Conservation (phyloP, 2,888 invertebrate species). For the Trichopria drosophilae region DNA sequence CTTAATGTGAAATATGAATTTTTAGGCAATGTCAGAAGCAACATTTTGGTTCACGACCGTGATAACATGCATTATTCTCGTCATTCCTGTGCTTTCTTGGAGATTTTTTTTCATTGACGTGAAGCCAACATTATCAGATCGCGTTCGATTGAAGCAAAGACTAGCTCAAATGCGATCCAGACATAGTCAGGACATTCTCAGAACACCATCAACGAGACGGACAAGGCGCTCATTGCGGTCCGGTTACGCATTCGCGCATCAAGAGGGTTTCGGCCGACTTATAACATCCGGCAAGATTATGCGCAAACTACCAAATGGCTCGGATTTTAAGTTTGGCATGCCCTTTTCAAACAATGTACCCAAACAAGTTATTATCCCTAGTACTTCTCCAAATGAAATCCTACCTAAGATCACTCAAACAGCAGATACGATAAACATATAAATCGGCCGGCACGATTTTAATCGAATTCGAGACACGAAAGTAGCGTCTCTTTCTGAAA, state of each 20-base stretch:
- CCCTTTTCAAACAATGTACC: constrained; percentile 59
- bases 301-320: constrained; percentile 77
- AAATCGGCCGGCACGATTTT: no score
- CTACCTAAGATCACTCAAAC: no score
- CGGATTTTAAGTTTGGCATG: constrained; percentile 74
- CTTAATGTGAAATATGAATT: constrained; percentile 23
- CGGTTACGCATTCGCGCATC: constrained; percentile 98
- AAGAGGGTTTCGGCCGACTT: constrained; percentile 94
- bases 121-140: constrained; percentile 87
- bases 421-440: no score
- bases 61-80: constrained; percentile 78
- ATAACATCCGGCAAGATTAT: constrained; percentile 97
- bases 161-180: constrained; percentile 70
- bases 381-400: no score
- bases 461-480: no score
- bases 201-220: constrained; percentile 85
- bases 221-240: constrained; percentile 91
- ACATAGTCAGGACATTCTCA: constrained; percentile 76
- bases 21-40: constrained; percentile 81
- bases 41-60: constrained; percentile 87
- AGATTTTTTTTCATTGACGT: constrained; percentile 93
- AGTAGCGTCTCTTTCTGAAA: no score
- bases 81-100: constrained; percentile 92
- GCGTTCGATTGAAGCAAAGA: constrained; percentile 82
- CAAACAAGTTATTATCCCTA: constrained; percentile 55